Evolutionary conservation across 2,113 vertebrate genomes (phyloP).

Genomic region (Panurus biarmicus): DNA sequence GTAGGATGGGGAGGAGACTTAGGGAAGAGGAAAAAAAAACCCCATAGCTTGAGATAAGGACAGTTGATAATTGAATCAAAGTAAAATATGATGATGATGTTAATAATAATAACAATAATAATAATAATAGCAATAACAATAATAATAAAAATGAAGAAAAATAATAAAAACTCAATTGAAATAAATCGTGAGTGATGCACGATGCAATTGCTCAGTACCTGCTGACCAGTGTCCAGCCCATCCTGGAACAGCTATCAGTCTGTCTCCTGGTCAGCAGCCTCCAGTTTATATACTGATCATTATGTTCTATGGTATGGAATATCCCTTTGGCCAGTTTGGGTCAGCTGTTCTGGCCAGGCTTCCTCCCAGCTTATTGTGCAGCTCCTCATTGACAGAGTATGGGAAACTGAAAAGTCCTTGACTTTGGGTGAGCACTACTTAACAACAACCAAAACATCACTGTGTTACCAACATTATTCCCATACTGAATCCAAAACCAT

Average conservation of each 20-base stretch:
- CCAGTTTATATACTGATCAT: not conserved
- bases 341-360: not conserved
- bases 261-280: not conserved
- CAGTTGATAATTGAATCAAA: not conserved
- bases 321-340: accelerated
- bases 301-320: not conserved
- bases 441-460: not conserved
- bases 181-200: accelerated
- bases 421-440: not conserved
- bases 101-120: not conserved
- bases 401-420: not conserved
- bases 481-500: not conserved
- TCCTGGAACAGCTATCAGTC: not conserved
- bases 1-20: not conserved
- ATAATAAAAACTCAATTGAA: not conserved
- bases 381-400: not conserved
- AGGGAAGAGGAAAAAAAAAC: not conserved
- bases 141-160: not conserved
- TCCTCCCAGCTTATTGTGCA: not conserved
- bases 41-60: not conserved
- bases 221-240: not conserved
- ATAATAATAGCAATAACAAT: not conserved
- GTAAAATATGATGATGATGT: not conserved
- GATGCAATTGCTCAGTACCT: not conserved
- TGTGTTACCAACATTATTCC: not conserved